A percentile compares a stretch with the other conserved stretches of the same genome.
Evolutionary conservation across 2,113 vertebrate species (phyloP).

Genomic region (Thamnophis sirtalis): DNA sequence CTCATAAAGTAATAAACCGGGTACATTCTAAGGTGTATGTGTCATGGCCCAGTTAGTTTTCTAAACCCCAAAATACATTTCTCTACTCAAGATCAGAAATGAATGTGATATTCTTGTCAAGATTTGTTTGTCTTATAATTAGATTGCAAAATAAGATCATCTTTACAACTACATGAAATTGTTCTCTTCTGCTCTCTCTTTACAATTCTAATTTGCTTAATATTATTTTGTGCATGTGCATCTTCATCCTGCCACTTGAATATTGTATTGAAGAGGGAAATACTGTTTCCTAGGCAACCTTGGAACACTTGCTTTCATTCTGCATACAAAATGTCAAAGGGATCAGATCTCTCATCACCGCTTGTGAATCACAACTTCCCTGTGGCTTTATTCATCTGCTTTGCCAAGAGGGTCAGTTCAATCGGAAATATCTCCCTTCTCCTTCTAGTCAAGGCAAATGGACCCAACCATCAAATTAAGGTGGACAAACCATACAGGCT

Average conservation of each 20-base stretch:
- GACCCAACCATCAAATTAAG: neutral
- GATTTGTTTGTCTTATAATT: neutral
- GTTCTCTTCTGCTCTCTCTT: neutral
- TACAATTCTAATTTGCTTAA: neutral
- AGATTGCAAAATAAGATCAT: neutral
- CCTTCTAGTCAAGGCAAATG: neutral
- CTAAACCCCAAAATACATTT: neutral
- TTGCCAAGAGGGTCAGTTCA: neutral
- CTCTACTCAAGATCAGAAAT: neutral
- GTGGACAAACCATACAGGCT: neutral
- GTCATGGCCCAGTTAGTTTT: neutral
- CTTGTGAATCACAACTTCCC: neutral
- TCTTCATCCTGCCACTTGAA: neutral
- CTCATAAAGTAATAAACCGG: neutral
- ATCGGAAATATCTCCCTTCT: neutral
- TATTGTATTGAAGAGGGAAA: neutral
- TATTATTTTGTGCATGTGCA: neutral
- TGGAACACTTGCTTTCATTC: neutral
- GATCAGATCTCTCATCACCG: neutral
- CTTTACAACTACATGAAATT: neutral
- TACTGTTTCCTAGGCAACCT: neutral
- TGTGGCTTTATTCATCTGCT: neutral
- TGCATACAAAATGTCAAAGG: neutral
- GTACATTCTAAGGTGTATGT: neutral
- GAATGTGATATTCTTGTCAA: neutral